Percentiles rank a stretch among this genome's conserved stretches.
Evolutionary conservation across 2,797 vertebrate genomes (phyloP).

Genomic region (Coreius guichenoti): DNA sequence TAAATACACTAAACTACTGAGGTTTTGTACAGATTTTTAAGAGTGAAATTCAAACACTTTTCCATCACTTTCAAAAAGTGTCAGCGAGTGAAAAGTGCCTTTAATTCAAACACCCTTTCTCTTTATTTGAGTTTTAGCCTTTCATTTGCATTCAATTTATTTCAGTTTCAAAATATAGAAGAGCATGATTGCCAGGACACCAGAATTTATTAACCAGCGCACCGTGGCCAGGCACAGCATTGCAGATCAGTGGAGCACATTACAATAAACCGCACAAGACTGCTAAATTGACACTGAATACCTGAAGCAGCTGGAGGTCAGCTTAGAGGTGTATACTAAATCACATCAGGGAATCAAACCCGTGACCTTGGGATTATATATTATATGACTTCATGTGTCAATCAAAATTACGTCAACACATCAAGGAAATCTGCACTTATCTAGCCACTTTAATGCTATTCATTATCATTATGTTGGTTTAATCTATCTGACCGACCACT

Average conservation of each 20-base stretch:
- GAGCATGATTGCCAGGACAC: not conserved
- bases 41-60: not conserved
- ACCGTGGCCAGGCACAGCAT: not conserved
- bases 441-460: not conserved
- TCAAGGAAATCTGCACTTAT: not conserved
- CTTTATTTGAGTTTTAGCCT: not conserved
- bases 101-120: not conserved
- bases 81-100: not conserved
- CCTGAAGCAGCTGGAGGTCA: not conserved
- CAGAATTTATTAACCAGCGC: not conserved
- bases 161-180: not conserved
- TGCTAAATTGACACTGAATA: not conserved
- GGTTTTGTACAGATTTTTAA: not conserved
- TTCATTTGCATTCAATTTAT: not conserved
- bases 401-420: not conserved
- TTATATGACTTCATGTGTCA: not conserved
- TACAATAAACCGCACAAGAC: not conserved
- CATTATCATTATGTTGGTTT: not conserved
- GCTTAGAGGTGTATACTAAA: not conserved
- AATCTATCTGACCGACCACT: not conserved
- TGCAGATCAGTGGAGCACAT: not conserved
- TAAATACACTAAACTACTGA: not conserved
- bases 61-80: not conserved
- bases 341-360: not conserved
- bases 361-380: not conserved